A percentile compares a stretch with the other conserved stretches of the same genome.
Evolutionary conservation across 2,888 invertebrate species (phyloP).

Genomic region (Itoplectis maculator): DNA sequence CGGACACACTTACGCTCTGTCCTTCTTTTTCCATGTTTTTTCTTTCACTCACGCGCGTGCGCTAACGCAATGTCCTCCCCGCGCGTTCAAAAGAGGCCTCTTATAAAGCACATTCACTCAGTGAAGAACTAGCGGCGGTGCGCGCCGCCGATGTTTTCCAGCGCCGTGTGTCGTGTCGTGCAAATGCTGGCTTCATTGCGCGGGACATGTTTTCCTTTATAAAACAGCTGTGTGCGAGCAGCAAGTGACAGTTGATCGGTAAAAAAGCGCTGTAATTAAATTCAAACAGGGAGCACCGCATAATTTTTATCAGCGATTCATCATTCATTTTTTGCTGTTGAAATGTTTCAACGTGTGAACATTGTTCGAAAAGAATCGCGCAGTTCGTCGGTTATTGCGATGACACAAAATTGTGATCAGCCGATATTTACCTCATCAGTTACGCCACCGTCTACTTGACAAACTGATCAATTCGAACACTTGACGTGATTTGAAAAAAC

Average conservation of each 20-base stretch:
- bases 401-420: neutral
- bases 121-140: conserved; percentile 77
- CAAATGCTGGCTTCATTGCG: neutral
- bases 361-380: neutral
- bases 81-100: conserved; percentile 56
- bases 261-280: too few species aligned
- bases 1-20: neutral
- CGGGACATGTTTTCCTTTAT: neutral
- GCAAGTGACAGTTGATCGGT: too few species aligned
- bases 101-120: conserved; percentile 77
- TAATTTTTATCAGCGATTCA: too few species aligned
- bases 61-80: conserved; percentile 57
- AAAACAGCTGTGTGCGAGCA: neutral
- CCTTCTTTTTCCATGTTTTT: conserved; percentile 32
- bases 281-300: too few species aligned
- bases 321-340: too few species aligned
- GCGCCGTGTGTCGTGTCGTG: neutral
- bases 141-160: conserved; percentile 74
- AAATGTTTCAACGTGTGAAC: too few species aligned
- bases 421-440: neutral
- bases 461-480: neutral
- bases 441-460: neutral
- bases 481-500: neutral
- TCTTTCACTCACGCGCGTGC: neutral
- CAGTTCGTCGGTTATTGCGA: too few species aligned